These are phyloP conservation scores for Ammospiza nelsoni DNA, from an alignment of 2,113 vertebrate species.

Conservation along the genomic window DNA sequence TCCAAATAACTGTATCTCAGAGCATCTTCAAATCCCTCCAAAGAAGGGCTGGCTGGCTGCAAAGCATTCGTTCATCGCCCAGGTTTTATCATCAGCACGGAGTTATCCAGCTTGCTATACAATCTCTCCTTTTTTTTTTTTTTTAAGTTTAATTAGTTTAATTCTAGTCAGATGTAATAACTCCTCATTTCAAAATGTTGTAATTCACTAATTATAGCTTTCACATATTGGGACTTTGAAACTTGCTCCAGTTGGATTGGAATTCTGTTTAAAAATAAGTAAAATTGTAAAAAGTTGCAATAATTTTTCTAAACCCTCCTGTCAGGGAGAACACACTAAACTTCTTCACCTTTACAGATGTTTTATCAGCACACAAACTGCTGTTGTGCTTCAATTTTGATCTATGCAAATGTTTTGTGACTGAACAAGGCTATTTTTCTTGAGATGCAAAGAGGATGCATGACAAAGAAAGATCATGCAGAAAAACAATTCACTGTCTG, in stretches of 20 bases:
- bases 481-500: slow-evolving; percentile 81
- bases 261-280: slow-evolving; percentile 44
- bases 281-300: slow-evolving; percentile 32
- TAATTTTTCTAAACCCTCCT: not conserved
- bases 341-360: slow-evolving; percentile 69
- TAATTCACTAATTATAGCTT: slow-evolving; percentile 53
- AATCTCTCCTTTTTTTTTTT: not conserved
- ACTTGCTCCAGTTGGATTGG: slow-evolving; percentile 21
- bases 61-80: not conserved
- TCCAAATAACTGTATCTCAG: not conserved
- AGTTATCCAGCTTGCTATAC: not conserved
- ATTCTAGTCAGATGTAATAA: slow-evolving; percentile 49
- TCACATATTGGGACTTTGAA: not conserved
- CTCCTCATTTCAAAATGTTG: slow-evolving; percentile 47
- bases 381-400: slow-evolving; percentile 68
- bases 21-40: not conserved
- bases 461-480: slow-evolving; percentile 79
- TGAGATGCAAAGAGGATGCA: slow-evolving; percentile 87
- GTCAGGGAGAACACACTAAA: not conserved
- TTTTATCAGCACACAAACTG: slow-evolving; percentile 63
- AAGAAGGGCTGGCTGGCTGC: not conserved
- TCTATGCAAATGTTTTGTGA: slow-evolving; percentile 82
- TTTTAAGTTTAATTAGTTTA: slow-evolving; percentile 43
- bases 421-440: slow-evolving; percentile 84
- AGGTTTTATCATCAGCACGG: not conserved